Evolutionary conservation across 2,113 vertebrate genomes (phyloP), one percentile per base, ranked within the genome.

Genomic region (Datnioides undecimradiatus): DNA sequence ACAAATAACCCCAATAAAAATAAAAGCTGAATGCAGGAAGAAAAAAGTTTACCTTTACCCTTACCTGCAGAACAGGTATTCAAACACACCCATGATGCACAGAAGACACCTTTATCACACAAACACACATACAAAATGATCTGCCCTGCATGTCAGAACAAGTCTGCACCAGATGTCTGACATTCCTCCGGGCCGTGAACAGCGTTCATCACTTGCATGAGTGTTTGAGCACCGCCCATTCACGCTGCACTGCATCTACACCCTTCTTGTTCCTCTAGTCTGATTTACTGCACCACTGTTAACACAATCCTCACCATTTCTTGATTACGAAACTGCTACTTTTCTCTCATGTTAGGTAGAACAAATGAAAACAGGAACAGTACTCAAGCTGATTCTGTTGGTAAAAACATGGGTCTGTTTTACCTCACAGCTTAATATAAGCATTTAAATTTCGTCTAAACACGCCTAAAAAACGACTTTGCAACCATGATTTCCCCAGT

Each of bases 61-160:
- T 58, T 34, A 86, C 73, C 63, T 72, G 78, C 45, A 51, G 46
- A 86, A 68, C 85, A 80, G 55, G 85, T 86, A 80, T 73, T 76
- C 19, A 67, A 72, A 82, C 84, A 86, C 77, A 36, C 83, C 76
- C 52, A 80, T 8, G 17, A 59, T 14, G 13, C 38, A 41, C 49
- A 71, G 48, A 33, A 36, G 23, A 66, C 23, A 54, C n/a, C 54
- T 14, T 23, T 81, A 68, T 73, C 60, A 71, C 38, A 77, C 55
- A 25, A 5, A 55, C 45, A 72, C 40, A 60, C 14, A 21, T 33
- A 31, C 31, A 55, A 36, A 40, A 27, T 10, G 40, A 5, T 62
- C 21, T n/a, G 33, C n/a, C 2, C 6, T 21, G 38, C 87, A 43
- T 0, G 87, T 60, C 41, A 55, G 67, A 79, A 83, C 90, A 87